Percentiles rank a stretch among this genome's conserved stretches.
Conservation (phyloP, 2,113 vertebrate species). For the Perca flavescens region DNA sequence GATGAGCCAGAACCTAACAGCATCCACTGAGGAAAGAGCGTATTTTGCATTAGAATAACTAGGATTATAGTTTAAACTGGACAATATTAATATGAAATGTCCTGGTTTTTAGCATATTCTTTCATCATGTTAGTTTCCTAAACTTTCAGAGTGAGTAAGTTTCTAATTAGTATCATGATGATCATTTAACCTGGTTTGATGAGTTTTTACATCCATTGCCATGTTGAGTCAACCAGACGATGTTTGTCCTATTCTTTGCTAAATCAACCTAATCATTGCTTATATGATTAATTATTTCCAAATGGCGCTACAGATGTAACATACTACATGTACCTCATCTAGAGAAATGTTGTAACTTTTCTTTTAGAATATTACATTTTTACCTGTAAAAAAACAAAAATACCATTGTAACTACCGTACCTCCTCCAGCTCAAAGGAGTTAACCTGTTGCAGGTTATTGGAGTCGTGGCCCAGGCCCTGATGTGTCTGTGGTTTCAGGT, state of each 20-base stretch:
- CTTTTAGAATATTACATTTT: not conserved
- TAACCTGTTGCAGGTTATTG: slow-evolving; percentile 64
- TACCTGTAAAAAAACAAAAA: not conserved
- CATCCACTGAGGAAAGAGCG: not conserved
- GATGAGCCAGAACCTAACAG: not conserved
- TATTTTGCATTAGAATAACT: not conserved
- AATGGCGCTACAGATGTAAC: not conserved
- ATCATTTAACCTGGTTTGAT: not conserved
- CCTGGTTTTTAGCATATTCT: not conserved
- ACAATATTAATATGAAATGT: not conserved
- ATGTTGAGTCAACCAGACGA: not conserved
- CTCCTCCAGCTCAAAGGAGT: slow-evolving; percentile 87
- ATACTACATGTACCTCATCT: not conserved
- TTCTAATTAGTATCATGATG: not conserved
- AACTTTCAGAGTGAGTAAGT: not conserved
- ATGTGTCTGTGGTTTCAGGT: slow-evolving; percentile 51
- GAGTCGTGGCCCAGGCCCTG: slow-evolving; percentile 33
- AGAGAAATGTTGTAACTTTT: not conserved
- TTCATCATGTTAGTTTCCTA: no score
- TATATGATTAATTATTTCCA: not conserved
- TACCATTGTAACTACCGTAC: slow-evolving; percentile 53
- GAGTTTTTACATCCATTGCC: not conserved
- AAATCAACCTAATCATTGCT: not conserved
- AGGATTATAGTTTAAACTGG: not conserved
- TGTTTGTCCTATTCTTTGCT: not conserved